Percentiles rank a stretch among this genome's conserved stretches.
Conservation (phyloP, 2,888 invertebrate species). For the Diplolepis rosae region DNA sequence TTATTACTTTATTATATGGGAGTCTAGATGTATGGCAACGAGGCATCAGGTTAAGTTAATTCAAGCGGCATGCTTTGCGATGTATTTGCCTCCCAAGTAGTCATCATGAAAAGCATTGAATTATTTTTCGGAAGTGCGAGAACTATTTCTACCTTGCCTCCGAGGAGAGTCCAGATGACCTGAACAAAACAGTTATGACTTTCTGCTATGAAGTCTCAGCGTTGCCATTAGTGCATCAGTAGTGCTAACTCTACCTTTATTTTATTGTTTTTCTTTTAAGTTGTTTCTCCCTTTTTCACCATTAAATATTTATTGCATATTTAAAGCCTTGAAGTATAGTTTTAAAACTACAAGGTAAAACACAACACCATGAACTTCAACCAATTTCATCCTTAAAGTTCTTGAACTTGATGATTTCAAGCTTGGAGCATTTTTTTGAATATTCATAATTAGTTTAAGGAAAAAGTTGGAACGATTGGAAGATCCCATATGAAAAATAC, state of each 20-base stretch:
- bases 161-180: neutral
- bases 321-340: neutral
- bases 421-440: no score
- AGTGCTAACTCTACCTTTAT: constrained; percentile 2
- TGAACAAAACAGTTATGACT: constrained; percentile 20
- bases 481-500: no score
- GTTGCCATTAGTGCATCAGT: constrained; percentile 5
- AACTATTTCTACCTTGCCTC: constrained; percentile 53
- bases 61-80: constrained; percentile 41
- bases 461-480: no score
- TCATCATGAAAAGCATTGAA: constrained; percentile 48
- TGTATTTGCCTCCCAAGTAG: constrained; percentile 52
- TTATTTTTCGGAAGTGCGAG: constrained; percentile 52
- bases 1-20: constrained; percentile 57
- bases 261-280: constrained; percentile 9
- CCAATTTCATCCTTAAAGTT: no score
- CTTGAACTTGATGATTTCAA: neutral
- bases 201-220: neutral
- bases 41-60: constrained; percentile 52
- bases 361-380: no score
- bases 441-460: no score
- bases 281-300: neutral
- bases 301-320: neutral
- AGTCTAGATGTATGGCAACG: constrained; percentile 42
- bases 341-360: neutral